Evolutionary conservation across 2,797 vertebrate species (phyloP).

Genomic region (Urophycis tenuis): DNA sequence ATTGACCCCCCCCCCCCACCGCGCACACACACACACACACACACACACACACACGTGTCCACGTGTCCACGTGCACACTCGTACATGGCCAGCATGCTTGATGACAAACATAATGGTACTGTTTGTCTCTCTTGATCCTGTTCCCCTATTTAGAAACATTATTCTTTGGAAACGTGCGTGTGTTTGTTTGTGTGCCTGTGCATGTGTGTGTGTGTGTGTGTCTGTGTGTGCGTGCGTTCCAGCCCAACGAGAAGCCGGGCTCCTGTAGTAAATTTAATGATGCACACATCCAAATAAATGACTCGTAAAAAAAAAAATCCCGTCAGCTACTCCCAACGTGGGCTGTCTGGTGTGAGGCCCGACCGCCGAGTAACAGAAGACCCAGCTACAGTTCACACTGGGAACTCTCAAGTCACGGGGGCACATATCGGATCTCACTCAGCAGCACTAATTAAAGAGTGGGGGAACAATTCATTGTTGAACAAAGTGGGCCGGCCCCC

Average conservation of each 20-base stretch:
- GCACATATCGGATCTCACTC: background rate
- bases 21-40: background rate
- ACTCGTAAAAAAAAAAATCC: background rate
- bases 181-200: constrained; percentile 20
- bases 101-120: background rate
- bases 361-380: background rate
- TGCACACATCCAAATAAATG: background rate
- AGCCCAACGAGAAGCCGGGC: background rate
- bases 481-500: background rate
- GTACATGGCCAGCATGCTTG: too few species aligned
- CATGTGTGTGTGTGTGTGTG: constrained; percentile 15
- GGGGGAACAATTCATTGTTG: background rate
- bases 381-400: background rate
- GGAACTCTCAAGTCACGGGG: background rate
- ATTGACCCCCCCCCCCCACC: background rate
- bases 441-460: background rate
- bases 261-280: background rate
- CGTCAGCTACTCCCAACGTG: background rate
- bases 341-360: background rate
- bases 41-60: background rate
- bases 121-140: background rate
- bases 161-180: background rate
- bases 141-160: background rate
- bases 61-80: too few species aligned
- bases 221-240: background rate